Evolutionary conservation across 2,888 invertebrate species (phyloP), one percentile per base, ranked within the genome.

Genomic region (Caenorhabditis parvicauda): DNA sequence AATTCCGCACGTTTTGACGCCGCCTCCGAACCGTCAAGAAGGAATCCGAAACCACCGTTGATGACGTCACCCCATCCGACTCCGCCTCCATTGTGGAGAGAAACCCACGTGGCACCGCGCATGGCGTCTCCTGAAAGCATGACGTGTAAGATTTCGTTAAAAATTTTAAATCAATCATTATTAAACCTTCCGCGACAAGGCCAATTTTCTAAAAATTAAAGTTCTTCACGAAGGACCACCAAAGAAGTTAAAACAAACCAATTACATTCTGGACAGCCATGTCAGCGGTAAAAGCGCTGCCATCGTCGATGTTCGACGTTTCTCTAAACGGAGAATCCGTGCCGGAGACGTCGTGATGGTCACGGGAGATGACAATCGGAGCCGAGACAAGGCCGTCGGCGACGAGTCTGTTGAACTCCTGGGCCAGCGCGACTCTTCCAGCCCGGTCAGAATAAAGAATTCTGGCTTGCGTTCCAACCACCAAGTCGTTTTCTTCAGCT

Each of bases 311-410:
- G 74, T 87, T 86, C n/a, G 87, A 85, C 0, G 87, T 87, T 76
- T 87, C 87, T 25, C 87, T 76, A 61, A 64, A 72, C 1, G 87
- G 87, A 65, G 86, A 86, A 80, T 87, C 87, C 1, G 87, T 86
- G 17, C 87, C 87, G 59, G 86, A 86, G 24, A 87, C 87, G 75
- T 87, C 87, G 79, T 87, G 87, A 73, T 87, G 87, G 77, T 87
- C 87, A 9, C 87, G 77, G 60, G 86, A 86, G 25, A 87, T 80
- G 2, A 87, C 85, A n/a, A 87, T 83, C 5, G 86, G 85, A 2
- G 82, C 86, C 84, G 85, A 63, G 4, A 72, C 50, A n/a, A 35
- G 4, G 24, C n/a, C 72, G 5, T 55, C 41, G 12, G 56, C 51
- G 9, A 79, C 47, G 22, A 86, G 85, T 47, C 83, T 76, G 73